A percentile compares a stretch with the other conserved stretches of the same genome.
Conservation (phyloP, 2,797 vertebrate species). For the Ispidina lecontei region DNA sequence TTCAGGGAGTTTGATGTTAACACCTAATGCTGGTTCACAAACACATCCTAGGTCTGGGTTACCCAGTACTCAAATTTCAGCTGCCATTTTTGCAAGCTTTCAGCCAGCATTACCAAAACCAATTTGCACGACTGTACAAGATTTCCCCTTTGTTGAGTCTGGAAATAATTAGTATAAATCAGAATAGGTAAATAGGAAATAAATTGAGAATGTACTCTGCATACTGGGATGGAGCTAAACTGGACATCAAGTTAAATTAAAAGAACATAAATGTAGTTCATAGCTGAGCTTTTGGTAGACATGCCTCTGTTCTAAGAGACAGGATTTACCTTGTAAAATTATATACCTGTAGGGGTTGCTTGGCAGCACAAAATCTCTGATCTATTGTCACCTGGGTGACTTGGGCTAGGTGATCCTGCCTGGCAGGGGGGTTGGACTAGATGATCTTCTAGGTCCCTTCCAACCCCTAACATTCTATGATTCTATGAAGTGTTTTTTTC, state of each 20-base stretch:
- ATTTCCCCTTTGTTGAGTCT: neutral
- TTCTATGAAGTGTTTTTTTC: neutral
- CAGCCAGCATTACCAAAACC: neutral
- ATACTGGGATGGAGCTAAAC: neutral
- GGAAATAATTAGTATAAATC: neutral
- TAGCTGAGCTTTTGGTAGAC: neutral
- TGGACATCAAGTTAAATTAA: neutral
- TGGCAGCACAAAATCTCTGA: neutral
- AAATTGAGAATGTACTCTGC: neutral
- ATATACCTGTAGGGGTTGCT: neutral
- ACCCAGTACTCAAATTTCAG: neutral
- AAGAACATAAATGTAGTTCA: neutral
- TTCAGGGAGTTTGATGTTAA: neutral
- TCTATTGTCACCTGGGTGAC: too few species aligned
- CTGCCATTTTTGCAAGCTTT: neutral
- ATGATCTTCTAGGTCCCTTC: too few species aligned
- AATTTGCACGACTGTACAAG: neutral
- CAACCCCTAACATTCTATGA: too few species aligned
- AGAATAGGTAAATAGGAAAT: neutral
- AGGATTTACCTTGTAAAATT: neutral
- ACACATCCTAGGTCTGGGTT: neutral
- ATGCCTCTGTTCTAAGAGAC: neutral
- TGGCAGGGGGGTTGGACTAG: too few species aligned
- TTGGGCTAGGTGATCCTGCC: too few species aligned
- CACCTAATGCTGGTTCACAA: fast-evolving